A percentile compares a stretch with the other conserved stretches of the same genome.
phyloP scores from a whole-genome alignment of 2,888 invertebrate species.

The Meganola albula region DNA sequence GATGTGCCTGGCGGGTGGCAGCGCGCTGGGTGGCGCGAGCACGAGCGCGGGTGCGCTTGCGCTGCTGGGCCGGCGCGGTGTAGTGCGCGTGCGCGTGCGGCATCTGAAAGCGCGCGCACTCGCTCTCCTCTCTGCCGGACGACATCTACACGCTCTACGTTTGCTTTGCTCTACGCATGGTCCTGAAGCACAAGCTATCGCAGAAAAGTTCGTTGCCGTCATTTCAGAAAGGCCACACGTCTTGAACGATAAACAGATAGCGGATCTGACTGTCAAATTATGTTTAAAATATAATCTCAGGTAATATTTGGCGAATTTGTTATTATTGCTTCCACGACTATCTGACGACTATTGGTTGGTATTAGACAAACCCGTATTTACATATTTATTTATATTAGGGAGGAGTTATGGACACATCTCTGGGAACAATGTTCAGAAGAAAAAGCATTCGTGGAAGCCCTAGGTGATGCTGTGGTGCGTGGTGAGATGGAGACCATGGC shows the following conservation, averaged over 20 bases:
- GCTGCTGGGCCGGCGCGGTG: constrained; percentile 78
- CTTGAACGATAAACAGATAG: constrained; percentile 50
- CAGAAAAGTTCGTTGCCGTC: constrained; percentile 41
- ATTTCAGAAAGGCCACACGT: constrained; percentile 55
- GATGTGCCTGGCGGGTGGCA: constrained; percentile 76
- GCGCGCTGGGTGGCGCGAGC: constrained; percentile 69
- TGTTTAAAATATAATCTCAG: constrained; percentile 56
- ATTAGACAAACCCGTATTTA: too few relatives aligned
- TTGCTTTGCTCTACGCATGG: constrained; percentile 51
- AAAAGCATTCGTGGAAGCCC: constrained; percentile 78
- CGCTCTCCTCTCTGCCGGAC: constrained; percentile 79
- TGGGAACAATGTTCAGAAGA: constrained; percentile 71
- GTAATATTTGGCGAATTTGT: too few relatives aligned
- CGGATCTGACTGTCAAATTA: constrained; percentile 54
- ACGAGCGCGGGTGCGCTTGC: constrained; percentile 75
- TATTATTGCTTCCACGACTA: too few relatives aligned
- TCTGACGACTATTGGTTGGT: too few relatives aligned
- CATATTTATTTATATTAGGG: too few relatives aligned
- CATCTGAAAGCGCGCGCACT: constrained; percentile 73
- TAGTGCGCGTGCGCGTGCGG: constrained; percentile 81
- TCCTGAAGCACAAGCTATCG: constrained; percentile 42
- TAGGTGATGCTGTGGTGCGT: constrained; percentile 82
- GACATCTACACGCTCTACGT: constrained; percentile 63
- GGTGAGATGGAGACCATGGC: constrained; percentile 75
- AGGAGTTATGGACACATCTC: constrained; percentile 57